These are phyloP conservation scores for Petromus typicus DNA, from an alignment of 2,113 vertebrate genomes.

Conservation along the genomic window DNA sequence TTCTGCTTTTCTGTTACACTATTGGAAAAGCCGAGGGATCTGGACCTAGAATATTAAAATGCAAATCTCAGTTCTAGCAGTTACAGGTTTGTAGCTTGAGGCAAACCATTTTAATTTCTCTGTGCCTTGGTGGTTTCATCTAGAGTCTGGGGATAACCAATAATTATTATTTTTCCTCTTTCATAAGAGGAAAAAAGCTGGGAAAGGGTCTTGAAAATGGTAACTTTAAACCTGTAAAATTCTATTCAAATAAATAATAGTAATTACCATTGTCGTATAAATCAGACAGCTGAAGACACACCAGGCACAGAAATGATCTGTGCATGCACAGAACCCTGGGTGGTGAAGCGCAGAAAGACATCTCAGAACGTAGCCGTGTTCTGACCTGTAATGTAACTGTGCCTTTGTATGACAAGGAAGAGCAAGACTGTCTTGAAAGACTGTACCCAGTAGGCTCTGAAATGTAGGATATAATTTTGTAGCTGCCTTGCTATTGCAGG, in stretches of 20 bases:
- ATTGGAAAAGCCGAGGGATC: neutral
- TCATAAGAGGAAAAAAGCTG: constrained; percentile 5
- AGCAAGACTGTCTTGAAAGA: constrained; percentile 15
- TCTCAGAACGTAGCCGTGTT: neutral
- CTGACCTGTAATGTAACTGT: neutral
- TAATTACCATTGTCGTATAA: constrained; percentile 27
- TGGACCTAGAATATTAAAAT: neutral
- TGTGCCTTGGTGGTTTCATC: neutral
- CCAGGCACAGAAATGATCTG: neutral
- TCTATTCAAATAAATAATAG: constrained; percentile 35
- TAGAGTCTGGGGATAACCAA: neutral
- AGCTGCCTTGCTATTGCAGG: constrained; percentile 62
- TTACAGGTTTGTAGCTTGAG: neutral
- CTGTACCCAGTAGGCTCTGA: neutral
- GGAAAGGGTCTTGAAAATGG: constrained; percentile 24
- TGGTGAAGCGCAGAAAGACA: neutral
- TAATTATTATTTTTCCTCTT: neutral
- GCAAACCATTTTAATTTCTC: constrained; percentile 21
- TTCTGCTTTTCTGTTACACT: neutral
- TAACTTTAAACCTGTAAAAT: constrained; percentile 55
- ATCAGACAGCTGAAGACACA: constrained; percentile 15
- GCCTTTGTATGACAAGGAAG: neutral
- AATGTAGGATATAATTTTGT: constrained; percentile 39
- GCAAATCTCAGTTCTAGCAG: neutral
- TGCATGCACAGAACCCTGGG: neutral